phyloP scores from a whole-genome alignment of 2,797 vertebrate species.

The Glossophaga mutica region DNA sequence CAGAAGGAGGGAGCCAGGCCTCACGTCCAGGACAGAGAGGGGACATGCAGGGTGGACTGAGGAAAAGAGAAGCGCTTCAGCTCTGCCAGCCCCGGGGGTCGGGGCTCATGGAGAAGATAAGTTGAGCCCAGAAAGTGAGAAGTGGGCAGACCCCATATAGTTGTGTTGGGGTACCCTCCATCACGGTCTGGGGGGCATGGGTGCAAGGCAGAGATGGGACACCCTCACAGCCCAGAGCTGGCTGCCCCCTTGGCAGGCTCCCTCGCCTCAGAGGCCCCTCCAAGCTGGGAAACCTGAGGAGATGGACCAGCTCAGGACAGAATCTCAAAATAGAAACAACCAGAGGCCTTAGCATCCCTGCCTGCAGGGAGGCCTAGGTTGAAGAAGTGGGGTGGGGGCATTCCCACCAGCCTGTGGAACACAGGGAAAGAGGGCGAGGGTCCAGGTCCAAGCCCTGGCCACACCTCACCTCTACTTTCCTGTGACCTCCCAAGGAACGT shows the following conservation, averaged over 20 bases:
- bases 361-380: not conserved
- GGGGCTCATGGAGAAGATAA: not conserved
- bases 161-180: not conserved
- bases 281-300: not conserved
- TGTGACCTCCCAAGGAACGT: not conserved
- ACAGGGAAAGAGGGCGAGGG: not conserved
- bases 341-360: not conserved
- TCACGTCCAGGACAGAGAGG: not conserved
- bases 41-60: not conserved
- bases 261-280: not conserved
- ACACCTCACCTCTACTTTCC: not conserved
- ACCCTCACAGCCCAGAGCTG: not conserved
- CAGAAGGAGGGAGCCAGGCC: not conserved
- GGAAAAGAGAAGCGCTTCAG: not conserved
- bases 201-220: not conserved
- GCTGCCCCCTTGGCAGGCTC: not conserved
- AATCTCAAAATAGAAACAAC: constrained; percentile 45
- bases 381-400: not conserved
- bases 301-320: not conserved
- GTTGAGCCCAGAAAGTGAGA: not conserved
- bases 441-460: too few species aligned
- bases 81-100: not conserved
- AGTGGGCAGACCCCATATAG: not conserved
- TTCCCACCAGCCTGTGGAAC: not conserved
- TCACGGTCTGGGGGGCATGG: not conserved